Base-by-base conservation (phyloP, 2,888 invertebrate genomes). In the Pyrochroa serraticornis region DNA sequence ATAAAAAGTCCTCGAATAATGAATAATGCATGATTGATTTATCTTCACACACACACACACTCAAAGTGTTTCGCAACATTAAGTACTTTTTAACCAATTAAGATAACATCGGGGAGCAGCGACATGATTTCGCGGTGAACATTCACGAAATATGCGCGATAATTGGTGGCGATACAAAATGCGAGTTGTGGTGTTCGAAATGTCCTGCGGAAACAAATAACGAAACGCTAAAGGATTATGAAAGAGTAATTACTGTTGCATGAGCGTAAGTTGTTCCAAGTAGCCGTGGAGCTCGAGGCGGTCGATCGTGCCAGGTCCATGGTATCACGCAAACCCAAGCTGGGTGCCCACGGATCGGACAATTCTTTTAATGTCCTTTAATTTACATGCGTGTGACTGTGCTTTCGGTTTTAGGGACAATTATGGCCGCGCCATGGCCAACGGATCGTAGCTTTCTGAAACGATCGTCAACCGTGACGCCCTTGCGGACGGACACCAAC, bases 161-260 rank as follows among this genome's bases (percentile, higher is more conserved):
- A 57, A 57, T 57, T 46, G 51, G 38, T 22, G 22, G 45, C 45
- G 57, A 57, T 57, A 51, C 65, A 71, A 67, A 67, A 71, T 68
- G 65, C 60, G 65, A 58, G 60, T 52, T 22, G 22, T 22, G 22
- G 60, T 66, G 63, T 69, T 68, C 61, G 61, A 66, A 66, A 69
- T 70, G 46, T 55, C 47, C 51, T 43, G 47, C 48, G 50, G 56
- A 47, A 54, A 51, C 35, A 44, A 42, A 48, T 51, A 60, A 55
- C 44, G 47, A 51, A 10, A 55, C 51, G 57, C 35, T 51, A 54
- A 58, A 58, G 52, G 58, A 58, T 56, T 60, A 55, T 51, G 60
- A 58, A 62, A 66, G 58, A 60, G 65, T 70, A 71, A 72, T 72
- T 74, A 70, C 68, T 59, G 66, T 71, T 69, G 72, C 74, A 73